Evolutionary conservation across 2,113 vertebrate genomes (phyloP).

Genomic region (Pygoscelis adeliae): DNA sequence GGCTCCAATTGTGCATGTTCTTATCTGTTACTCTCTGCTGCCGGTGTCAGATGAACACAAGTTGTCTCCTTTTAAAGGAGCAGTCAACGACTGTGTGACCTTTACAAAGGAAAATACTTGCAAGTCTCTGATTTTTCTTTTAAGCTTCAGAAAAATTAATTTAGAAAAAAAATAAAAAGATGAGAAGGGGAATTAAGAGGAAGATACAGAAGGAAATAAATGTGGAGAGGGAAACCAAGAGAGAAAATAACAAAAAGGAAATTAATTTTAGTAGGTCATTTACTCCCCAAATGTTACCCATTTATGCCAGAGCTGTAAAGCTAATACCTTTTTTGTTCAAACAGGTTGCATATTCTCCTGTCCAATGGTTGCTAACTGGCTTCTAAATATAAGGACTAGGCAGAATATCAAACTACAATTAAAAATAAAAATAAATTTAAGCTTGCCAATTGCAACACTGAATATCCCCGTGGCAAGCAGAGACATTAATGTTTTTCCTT

Average conservation of each 20-base stretch:
- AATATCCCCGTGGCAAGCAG: not conserved
- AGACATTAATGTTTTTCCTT: not conserved
- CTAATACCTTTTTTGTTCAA: not conserved
- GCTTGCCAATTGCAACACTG: not conserved
- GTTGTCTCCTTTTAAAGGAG: not conserved
- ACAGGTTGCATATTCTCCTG: not conserved
- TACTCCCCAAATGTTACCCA: not conserved
- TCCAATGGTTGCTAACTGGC: not conserved
- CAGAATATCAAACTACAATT: not conserved
- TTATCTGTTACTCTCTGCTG: conserved; percentile 24
- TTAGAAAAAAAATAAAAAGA: not conserved
- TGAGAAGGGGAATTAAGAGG: not conserved
- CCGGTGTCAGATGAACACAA: not conserved
- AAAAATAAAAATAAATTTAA: not conserved
- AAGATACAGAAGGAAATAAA: not conserved
- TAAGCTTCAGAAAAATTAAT: not conserved
- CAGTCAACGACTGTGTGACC: not conserved
- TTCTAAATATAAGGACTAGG: not conserved
- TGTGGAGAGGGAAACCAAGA: not conserved
- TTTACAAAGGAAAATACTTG: not conserved
- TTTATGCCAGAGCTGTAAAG: not conserved
- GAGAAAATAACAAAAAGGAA: not conserved
- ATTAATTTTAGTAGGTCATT: not conserved
- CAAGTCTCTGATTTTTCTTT: not conserved
- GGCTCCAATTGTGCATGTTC: not conserved